These are phyloP conservation scores for Paraplagusia blochii DNA, from an alignment of 2,113 vertebrate species.

Conservation along the genomic window DNA sequence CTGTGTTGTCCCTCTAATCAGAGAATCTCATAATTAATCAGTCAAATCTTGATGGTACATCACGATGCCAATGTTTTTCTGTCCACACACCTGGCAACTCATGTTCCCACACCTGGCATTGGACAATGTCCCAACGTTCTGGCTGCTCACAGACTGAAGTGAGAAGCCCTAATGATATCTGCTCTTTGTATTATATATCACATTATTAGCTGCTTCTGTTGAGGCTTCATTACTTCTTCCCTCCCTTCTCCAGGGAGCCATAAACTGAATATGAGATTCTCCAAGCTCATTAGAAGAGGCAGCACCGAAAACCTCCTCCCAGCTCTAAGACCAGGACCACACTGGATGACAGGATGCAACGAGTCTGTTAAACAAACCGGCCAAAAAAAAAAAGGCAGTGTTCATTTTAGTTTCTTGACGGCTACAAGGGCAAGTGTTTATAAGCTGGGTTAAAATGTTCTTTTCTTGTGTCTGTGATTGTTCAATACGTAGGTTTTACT, in stretches of 20 bases:
- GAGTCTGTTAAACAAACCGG: too few relatives aligned
- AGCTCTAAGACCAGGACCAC: neutral
- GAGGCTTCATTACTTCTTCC: conserved; percentile 51
- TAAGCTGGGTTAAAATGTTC: too few relatives aligned
- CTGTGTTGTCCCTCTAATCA: too few relatives aligned
- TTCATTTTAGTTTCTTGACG: too few relatives aligned
- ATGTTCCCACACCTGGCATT: conserved; percentile 64
- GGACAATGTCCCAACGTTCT: conserved; percentile 45
- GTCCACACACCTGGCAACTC: conserved; percentile 41
- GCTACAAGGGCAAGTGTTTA: too few relatives aligned
- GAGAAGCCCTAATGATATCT: conserved; percentile 61
- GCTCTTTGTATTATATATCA: conserved; percentile 48
- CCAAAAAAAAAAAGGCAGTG: too few relatives aligned
- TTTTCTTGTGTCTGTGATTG: too few relatives aligned
- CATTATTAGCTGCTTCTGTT: conserved; percentile 62
- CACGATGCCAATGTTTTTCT: too few relatives aligned
- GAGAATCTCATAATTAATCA: too few relatives aligned
- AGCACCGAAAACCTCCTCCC: neutral
- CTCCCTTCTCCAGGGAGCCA: conserved; percentile 34
- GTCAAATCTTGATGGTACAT: too few relatives aligned
- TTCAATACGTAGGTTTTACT: too few relatives aligned
- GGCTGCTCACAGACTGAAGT: conserved; percentile 62
- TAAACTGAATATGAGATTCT: conserved; percentile 34
- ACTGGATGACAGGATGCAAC: too few relatives aligned
- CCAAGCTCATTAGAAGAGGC: conserved; percentile 29